A percentile compares a stretch with the other conserved stretches of the same genome.
Evolutionary conservation across 2,113 vertebrate genomes (phyloP).

Genomic region (Pelmatolapia mariae): DNA sequence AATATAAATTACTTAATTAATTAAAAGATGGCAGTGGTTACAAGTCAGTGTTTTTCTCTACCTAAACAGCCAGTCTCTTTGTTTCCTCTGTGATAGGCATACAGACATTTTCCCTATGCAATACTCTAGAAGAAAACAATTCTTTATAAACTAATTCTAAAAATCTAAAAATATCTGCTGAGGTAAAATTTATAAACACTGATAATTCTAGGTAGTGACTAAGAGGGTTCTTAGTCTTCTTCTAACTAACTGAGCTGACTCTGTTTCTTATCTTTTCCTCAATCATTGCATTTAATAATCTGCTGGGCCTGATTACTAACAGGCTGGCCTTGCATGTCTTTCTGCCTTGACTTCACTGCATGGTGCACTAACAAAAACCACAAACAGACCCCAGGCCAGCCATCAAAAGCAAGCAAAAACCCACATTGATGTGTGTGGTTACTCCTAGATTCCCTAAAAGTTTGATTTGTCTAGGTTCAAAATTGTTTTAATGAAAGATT

Average conservation of each 20-base stretch:
- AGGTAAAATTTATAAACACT: not conserved
- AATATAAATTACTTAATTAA: not conserved
- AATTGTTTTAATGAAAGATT: constrained; percentile 26
- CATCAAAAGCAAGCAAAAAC: not conserved
- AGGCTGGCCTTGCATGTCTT: constrained; percentile 15
- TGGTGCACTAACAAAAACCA: constrained; percentile 38
- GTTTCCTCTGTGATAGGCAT: not conserved
- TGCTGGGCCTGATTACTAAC: constrained; percentile 39
- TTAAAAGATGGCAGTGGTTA: not conserved
- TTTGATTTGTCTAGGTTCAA: not conserved
- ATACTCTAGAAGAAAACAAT: not conserved
- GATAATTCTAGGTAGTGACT: not conserved
- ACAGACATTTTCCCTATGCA: not conserved
- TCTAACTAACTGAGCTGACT: not conserved
- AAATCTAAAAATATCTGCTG: not conserved
- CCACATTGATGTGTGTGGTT: not conserved
- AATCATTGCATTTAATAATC: constrained; percentile 36
- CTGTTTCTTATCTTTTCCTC: not conserved
- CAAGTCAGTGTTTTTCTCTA: not conserved
- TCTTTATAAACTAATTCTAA: not conserved
- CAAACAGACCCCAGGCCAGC: constrained; percentile 27
- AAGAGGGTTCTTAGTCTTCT: not conserved
- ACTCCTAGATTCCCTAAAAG: not conserved
- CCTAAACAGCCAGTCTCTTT: not conserved
- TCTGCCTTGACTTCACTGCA: constrained; percentile 8